These are phyloP conservation scores for Epirrhoe alternata DNA, from an alignment of 2,888 invertebrate genomes.

Conservation along the genomic window DNA sequence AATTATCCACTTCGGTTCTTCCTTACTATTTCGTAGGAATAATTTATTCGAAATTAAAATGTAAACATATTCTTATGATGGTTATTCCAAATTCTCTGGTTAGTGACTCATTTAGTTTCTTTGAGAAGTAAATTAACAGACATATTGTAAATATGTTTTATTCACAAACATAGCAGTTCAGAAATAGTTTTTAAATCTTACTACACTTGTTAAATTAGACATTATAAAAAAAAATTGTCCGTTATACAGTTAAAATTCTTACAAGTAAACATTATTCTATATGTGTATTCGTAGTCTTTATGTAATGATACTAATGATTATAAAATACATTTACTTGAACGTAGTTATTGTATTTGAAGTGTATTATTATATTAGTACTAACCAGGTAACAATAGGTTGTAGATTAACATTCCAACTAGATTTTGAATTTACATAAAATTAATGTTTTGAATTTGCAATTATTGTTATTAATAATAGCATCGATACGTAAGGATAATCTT, in stretches of 20 bases:
- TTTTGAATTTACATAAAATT: conserved; percentile 26
- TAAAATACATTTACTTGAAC: conserved; percentile 38
- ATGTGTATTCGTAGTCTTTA: conserved; percentile 33
- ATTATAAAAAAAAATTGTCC: conserved; percentile 15
- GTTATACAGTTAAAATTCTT: conserved; percentile 26
- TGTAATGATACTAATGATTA: conserved; percentile 28
- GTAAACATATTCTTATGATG: conserved; percentile 65
- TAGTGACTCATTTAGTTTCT: conserved; percentile 61
- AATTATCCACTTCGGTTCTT: conserved; percentile 54
- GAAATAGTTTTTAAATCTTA: conserved; percentile 19
- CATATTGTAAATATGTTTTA: conserved; percentile 25
- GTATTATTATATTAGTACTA: conserved; percentile 50
- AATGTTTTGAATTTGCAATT: conserved; percentile 15
- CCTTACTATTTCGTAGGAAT: conserved; percentile 56
- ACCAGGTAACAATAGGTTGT: conserved; percentile 66
- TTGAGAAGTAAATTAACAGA: conserved; percentile 28
- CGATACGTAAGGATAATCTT: neutral
- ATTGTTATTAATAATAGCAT: conserved; percentile 13
- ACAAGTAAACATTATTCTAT: conserved; percentile 22
- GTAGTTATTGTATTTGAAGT: conserved; percentile 24
- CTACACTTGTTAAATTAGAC: conserved; percentile 20
- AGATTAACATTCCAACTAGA: conserved; percentile 71
- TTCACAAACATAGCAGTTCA: conserved; percentile 16
- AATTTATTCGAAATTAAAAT: conserved; percentile 51
- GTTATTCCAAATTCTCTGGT: conserved; percentile 73